Evolutionary conservation across 2,797 vertebrate genomes (phyloP).

Genomic region (Mormyrus hasselquistii): DNA sequence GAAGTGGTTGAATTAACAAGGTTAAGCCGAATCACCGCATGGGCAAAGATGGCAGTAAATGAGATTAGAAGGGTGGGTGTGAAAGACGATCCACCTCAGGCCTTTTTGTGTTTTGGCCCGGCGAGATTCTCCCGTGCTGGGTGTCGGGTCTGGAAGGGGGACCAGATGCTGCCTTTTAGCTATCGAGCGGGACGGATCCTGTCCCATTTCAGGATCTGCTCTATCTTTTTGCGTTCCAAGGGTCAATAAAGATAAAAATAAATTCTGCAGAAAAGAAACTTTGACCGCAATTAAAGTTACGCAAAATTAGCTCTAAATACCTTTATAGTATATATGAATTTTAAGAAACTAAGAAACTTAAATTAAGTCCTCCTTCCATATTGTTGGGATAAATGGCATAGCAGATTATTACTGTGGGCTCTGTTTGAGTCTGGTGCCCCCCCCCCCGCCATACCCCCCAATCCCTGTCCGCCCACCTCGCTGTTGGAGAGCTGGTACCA

Average conservation of each 20-base stretch:
- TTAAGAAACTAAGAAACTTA: neutral
- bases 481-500: constrained; percentile 98
- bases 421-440: neutral
- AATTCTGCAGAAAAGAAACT: neutral
- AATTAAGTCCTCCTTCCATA: neutral
- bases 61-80: constrained; percentile 59
- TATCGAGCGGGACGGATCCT: neutral
- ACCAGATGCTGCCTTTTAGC: neutral
- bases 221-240: neutral
- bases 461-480: constrained; percentile 63
- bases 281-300: neutral
- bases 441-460: neutral
- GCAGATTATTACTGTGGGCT: neutral
- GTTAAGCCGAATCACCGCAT: constrained; percentile 56
- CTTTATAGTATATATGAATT: neutral
- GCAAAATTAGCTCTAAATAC: neutral
- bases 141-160: neutral
- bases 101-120: constrained; percentile 27
- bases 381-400: too few relatives aligned
- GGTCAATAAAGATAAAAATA: neutral
- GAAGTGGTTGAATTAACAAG: constrained; percentile 58
- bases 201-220: neutral
- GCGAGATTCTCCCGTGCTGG: neutral
- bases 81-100: constrained; percentile 65
- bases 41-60: constrained; percentile 60